Evolutionary conservation across 2,888 invertebrate species (phyloP).

Genomic region (Chaitophorus viminalis): DNA sequence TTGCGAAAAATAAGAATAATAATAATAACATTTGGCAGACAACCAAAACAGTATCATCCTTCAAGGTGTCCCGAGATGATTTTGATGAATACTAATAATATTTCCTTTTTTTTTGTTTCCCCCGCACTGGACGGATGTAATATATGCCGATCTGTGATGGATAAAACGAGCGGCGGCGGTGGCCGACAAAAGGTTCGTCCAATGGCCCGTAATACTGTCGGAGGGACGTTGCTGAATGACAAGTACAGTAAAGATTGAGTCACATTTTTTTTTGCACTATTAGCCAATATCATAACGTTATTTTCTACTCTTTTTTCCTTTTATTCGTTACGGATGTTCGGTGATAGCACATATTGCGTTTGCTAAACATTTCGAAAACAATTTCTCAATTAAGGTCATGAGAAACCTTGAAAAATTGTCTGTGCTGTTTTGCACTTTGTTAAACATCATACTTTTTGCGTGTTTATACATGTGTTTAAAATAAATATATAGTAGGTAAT

Average conservation of each 20-base stretch:
- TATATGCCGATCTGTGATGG: not conserved
- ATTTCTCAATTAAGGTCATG: slow-evolving; percentile 32
- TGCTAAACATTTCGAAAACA: slow-evolving; percentile 11
- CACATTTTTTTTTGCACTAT: slow-evolving; percentile 24
- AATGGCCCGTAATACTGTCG: slow-evolving; percentile 1
- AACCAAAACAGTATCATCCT: slow-evolving; percentile 42
- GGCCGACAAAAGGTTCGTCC: slow-evolving; percentile 38
- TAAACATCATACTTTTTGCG: not conserved
- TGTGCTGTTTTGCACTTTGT: not conserved
- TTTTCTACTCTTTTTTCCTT: slow-evolving; percentile 18
- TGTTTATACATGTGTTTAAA: not conserved
- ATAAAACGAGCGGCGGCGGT: slow-evolving; percentile 45
- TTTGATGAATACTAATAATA: slow-evolving; percentile 37
- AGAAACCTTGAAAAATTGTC: slow-evolving; percentile 18
- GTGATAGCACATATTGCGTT: not conserved
- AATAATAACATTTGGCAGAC: slow-evolving; percentile 48
- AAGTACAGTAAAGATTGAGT: slow-evolving; percentile 18
- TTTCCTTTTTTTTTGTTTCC: no score
- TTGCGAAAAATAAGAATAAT: slow-evolving; percentile 29
- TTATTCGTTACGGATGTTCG: slow-evolving; percentile 35
- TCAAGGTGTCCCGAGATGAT: slow-evolving; percentile 34
- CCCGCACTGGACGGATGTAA: not conserved
- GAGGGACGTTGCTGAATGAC: slow-evolving; percentile 37
- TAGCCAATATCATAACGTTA: slow-evolving; percentile 27
- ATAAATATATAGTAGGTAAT: not conserved